Base-by-base conservation (phyloP, 2,888 invertebrate species). In the Apotomis turbidana region DNA sequence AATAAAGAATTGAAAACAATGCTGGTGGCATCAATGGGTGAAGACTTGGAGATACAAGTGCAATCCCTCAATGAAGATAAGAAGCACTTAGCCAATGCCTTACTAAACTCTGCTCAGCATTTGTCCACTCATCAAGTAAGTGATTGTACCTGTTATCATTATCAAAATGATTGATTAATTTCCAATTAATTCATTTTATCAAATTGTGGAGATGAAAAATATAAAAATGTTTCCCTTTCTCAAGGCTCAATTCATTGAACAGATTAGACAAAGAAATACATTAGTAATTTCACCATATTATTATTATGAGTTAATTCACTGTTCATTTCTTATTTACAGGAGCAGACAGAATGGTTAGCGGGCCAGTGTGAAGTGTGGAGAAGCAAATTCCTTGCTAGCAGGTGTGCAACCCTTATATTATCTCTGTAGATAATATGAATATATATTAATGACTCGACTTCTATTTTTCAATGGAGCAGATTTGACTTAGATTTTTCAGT, bases 281-380 rank as follows among this genome's bases (percentile, higher is more conserved):
- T 27, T 2, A 27, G 27, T 27, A 27, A 27, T 27, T 27, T 15
- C 15, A 15, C 15, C 15, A 15, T 0, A 15, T 15, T 15, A 15
- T 15, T 15, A 15, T 15, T 15, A 15, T 15, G 15, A 15, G 15
- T 0, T 15, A 15, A 15, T 15, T 6, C 27, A 27, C 41, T 41
- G 0, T 5, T 41, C 41, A 41, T 41, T 41, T 1, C 41, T 73
- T 55, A 76, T 76, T 83, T 79, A 9, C 74, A 94, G 91, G 98
- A 99, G 87, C 97, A 98, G 91, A 97, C 98, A 3, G 99, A 99
- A 86, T 97, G 97, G 95, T 90, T 99, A 52, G 97, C 97, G 15
- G 98, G 98, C 0, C 98, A 98, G 83, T 98, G 98, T 85, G 98
- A 99, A 92, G 98, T 99, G 64, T 99, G 98, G 98, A 95, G 98